phyloP scores from a whole-genome alignment of 2,113 vertebrate species.

The Laticauda laticaudata region DNA sequence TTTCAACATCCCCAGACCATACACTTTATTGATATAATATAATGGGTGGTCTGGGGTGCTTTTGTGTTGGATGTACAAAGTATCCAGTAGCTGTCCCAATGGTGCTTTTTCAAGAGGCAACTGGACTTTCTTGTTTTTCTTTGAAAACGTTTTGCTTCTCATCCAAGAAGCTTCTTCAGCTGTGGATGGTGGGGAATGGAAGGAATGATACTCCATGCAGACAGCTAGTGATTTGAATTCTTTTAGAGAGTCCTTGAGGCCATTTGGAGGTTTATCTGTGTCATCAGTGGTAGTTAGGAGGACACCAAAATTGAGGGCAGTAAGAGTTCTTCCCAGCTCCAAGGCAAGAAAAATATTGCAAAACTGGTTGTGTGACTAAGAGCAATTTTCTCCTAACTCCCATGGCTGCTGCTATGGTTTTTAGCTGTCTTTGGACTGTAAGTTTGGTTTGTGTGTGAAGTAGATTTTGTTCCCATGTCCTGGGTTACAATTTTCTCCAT shows the following conservation, averaged over 20 bases:
- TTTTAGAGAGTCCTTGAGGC: too few relatives aligned
- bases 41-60: background rate
- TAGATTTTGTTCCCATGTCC: background rate
- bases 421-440: background rate
- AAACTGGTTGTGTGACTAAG: background rate
- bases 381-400: background rate
- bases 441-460: background rate
- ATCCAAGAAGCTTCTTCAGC: too few relatives aligned
- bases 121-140: too few relatives aligned
- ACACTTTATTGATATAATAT: background rate
- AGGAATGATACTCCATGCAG: too few relatives aligned
- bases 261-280: too few relatives aligned
- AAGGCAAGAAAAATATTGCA: background rate
- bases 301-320: background rate
- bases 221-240: too few relatives aligned
- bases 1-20: background rate
- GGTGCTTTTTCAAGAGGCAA: too few relatives aligned
- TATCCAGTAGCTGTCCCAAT: background rate
- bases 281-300: background rate
- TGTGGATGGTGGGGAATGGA: too few relatives aligned
- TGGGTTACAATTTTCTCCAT: background rate
- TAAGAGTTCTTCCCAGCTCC: background rate
- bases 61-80: background rate
- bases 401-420: background rate
- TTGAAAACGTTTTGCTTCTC: too few relatives aligned